Evolutionary conservation across 2,888 invertebrate genomes (phyloP).

Genomic region (Dolomedes plantarius): DNA sequence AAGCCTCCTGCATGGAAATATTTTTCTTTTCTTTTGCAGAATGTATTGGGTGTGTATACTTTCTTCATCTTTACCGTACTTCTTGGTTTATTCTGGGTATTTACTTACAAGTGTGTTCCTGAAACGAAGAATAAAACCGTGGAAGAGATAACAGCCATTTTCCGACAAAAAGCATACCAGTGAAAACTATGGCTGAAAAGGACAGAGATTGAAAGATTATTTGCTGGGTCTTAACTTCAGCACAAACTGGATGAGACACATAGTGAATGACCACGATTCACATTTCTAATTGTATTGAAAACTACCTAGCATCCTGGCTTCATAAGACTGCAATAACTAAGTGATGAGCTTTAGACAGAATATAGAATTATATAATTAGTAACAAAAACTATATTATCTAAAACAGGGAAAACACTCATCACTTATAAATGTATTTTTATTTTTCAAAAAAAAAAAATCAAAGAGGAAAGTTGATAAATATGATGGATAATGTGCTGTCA

Average conservation of each 20-base stretch:
- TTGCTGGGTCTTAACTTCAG: constrained; percentile 3
- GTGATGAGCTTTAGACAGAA: constrained; percentile 21
- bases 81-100: constrained; percentile 84
- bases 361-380: constrained; percentile 19
- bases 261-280: background rate
- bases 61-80: constrained; percentile 88
- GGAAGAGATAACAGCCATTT: constrained; percentile 90
- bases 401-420: constrained; percentile 18
- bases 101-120: constrained; percentile 89
- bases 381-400: background rate
- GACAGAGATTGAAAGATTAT: background rate
- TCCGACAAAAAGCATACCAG: constrained; percentile 80
- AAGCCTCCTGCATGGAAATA: no score
- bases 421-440: constrained; percentile 17
- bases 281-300: background rate
- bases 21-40: constrained; percentile 78
- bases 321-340: constrained; percentile 17
- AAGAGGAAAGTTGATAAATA: background rate
- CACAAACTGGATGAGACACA: background rate
- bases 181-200: constrained; percentile 31
- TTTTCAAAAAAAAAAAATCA: background rate
- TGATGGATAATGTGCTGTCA: background rate
- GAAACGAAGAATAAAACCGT: constrained; percentile 92
- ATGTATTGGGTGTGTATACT: constrained; percentile 82
- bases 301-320: constrained; percentile 1